Conservation (phyloP, 64 coral and sea anemone genomes). For the Trachythela sp. region DNA sequence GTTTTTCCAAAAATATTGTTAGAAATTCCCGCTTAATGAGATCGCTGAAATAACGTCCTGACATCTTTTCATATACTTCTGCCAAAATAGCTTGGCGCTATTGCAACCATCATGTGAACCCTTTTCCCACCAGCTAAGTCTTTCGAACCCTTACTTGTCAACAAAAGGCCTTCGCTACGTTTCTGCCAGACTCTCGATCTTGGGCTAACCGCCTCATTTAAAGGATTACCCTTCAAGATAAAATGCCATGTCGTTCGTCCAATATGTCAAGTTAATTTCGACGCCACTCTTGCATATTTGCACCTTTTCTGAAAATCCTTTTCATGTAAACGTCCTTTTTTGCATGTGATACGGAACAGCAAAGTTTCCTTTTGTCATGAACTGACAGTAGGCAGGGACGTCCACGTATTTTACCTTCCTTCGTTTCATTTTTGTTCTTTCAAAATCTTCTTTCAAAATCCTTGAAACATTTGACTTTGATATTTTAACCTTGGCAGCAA, state of each 20-base stretch:
- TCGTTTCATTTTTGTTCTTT: background rate
- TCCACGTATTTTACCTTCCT: background rate
- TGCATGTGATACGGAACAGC: background rate
- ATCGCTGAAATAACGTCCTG: no score
- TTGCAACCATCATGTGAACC: no score
- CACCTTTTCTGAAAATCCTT: background rate
- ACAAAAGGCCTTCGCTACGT: background rate
- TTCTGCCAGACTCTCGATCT: background rate
- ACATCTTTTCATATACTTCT: no score
- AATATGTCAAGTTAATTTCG: background rate
- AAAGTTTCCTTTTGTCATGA: background rate
- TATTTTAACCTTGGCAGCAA: background rate
- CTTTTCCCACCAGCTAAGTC: no score
- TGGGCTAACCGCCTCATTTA: background rate
- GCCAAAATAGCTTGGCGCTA: no score
- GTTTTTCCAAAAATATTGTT: background rate
- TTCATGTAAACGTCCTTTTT: background rate
- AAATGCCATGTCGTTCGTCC: background rate
- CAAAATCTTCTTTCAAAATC: no score
- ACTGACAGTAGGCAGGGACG: background rate
- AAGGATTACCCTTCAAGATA: background rate
- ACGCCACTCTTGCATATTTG: background rate
- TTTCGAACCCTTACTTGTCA: background rate
- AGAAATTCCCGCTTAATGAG: no score
- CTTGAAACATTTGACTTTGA: background rate